Conservation (phyloP, 2,797 vertebrate species). For the Lycodopsis pacificus region DNA sequence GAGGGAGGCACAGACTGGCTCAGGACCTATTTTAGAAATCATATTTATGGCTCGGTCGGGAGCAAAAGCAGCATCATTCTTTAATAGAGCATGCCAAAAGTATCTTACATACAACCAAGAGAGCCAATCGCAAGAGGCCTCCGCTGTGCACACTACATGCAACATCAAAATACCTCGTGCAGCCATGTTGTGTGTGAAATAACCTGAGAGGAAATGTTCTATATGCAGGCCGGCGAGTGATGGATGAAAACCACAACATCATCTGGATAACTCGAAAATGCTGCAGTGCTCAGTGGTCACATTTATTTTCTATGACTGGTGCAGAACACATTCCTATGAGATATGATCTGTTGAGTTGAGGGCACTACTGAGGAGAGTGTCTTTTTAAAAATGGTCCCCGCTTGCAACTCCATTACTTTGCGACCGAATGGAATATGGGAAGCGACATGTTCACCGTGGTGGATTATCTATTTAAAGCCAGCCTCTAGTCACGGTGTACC, state of each 20-base stretch:
- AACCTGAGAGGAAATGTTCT: not conserved
- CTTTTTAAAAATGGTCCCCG: constrained; percentile 1
- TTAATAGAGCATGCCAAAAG: not conserved
- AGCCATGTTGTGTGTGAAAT: not conserved
- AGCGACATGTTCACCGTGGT: not conserved
- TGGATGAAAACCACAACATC: constrained; percentile 4
- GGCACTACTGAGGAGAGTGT: not conserved
- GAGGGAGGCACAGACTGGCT: not conserved
- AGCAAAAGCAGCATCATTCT: constrained; percentile 5
- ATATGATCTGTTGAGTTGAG: constrained; percentile 15
- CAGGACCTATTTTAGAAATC: constrained; percentile 16
- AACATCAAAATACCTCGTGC: not conserved
- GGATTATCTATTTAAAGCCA: constrained; percentile 13
- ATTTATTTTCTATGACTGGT: constrained; percentile 21
- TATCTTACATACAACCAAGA: not conserved
- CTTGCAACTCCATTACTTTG: not conserved
- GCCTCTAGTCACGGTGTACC: not conserved
- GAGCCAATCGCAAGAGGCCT: not conserved
- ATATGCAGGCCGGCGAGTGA: not conserved
- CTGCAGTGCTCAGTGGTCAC: constrained; percentile 5
- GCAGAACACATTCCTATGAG: constrained; percentile 7
- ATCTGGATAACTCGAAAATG: constrained; percentile 5
- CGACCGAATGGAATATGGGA: constrained; percentile 3
- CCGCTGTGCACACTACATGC: not conserved
- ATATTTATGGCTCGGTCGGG: constrained; percentile 18